Conservation (phyloP, 2,797 vertebrate species). For the Chromobotia macracanthus region DNA sequence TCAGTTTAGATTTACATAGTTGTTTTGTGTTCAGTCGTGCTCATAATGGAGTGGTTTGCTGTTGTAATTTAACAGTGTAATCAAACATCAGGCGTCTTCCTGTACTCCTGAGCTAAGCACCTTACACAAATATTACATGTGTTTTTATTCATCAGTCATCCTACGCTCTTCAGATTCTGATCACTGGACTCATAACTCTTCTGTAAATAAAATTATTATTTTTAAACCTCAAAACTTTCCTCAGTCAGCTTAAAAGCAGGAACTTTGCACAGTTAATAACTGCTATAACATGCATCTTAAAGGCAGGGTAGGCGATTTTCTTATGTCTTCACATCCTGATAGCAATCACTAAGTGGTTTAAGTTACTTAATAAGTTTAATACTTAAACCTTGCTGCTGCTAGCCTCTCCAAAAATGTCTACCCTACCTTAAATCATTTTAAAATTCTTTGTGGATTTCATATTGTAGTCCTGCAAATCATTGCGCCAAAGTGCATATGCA, state of each 20-base stretch:
- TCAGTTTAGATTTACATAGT: slow-evolving; percentile 58
- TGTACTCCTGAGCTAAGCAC: slow-evolving; percentile 33
- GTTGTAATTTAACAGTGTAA: neutral
- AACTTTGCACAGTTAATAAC: slow-evolving; percentile 1
- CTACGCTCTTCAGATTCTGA: neutral
- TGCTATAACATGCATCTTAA: neutral
- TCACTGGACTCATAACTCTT: neutral
- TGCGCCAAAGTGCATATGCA: slow-evolving; percentile 71
- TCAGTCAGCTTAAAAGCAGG: slow-evolving; percentile 8
- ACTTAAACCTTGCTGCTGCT: no score
- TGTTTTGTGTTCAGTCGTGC: neutral
- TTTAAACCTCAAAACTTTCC: neutral
- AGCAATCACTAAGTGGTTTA: no score
- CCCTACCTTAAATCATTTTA: neutral
- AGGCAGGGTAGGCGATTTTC: no score
- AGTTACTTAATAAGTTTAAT: no score
- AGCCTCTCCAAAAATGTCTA: no score
- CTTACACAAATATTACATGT: neutral
- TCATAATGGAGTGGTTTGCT: neutral
- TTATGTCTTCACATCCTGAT: no score
- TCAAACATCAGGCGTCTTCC: neutral
- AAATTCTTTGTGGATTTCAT: neutral
- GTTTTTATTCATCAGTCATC: neutral
- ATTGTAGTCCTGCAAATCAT: slow-evolving; percentile 13
- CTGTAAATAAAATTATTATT: slow-evolving; percentile 6